Evolutionary conservation across 2,888 invertebrate species (phyloP).

Genomic region (Resseliella maxima): DNA sequence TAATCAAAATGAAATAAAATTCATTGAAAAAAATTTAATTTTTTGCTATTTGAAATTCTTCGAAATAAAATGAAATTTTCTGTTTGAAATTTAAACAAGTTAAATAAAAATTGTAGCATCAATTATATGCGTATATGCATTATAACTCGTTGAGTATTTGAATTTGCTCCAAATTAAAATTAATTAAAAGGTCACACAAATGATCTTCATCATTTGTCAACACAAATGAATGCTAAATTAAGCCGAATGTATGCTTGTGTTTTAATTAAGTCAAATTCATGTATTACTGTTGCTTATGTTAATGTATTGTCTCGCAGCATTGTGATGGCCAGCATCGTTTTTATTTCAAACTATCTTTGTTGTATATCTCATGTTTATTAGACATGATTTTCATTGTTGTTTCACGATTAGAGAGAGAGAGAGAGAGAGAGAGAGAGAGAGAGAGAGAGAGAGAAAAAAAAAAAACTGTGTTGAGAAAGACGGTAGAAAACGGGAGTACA

Average conservation of each 20-base stretch:
- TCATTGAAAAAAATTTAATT: too few relatives aligned
- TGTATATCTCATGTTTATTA: neutral
- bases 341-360: too few relatives aligned
- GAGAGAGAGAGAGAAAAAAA: too few relatives aligned
- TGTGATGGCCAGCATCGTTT: neutral
- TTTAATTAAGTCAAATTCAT: too few relatives aligned
- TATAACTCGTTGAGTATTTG: constrained; percentile 20
- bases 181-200: constrained; percentile 30
- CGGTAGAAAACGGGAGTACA: neutral
- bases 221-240: neutral
- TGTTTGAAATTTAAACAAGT: neutral
- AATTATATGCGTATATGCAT: neutral
- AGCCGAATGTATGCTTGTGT: neutral
- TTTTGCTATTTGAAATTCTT: neutral
- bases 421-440: too few relatives aligned
- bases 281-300: neutral
- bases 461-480: neutral
- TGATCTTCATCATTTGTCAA: neutral
- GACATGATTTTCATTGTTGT: neutral
- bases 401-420: too few relatives aligned
- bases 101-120: neutral
- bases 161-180: constrained; percentile 34
- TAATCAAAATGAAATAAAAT: neutral
- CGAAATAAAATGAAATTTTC: neutral
- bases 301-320: neutral